Conservation (phyloP, 1,140 invertebrate genomes). For the Panulirus ornatus region DNA sequence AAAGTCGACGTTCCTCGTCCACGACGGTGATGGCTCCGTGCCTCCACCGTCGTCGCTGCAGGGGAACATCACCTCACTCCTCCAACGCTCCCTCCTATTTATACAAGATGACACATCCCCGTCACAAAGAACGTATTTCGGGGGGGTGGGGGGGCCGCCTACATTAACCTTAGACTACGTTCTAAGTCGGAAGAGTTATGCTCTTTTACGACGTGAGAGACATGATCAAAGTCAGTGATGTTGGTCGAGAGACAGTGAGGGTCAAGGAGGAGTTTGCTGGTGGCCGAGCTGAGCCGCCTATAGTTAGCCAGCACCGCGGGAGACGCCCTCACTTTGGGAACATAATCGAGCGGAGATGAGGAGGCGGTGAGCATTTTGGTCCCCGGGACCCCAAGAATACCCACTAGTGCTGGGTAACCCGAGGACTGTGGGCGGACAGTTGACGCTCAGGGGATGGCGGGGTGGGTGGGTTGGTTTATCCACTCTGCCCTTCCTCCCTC, state of each 20-base stretch:
- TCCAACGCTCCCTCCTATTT: not conserved
- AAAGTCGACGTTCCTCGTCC: not conserved
- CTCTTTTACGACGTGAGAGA: not conserved
- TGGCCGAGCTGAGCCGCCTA: not conserved
- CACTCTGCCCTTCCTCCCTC: too few species aligned
- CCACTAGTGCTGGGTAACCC: not conserved
- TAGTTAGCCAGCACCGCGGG: slow-evolving; percentile 5
- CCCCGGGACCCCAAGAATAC: not conserved
- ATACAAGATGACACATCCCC: slow-evolving; percentile 22
- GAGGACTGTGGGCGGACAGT: not conserved
- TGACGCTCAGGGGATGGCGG: too few species aligned
- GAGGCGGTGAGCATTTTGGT: slow-evolving; percentile 15
- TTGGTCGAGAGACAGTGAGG: not conserved
- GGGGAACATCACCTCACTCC: not conserved
- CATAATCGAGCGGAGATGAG: slow-evolving; percentile 11
- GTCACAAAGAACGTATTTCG: slow-evolving; percentile 30
- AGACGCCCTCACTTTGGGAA: not conserved
- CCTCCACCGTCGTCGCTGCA: not conserved
- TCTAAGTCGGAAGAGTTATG: not conserved
- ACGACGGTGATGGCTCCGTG: not conserved
- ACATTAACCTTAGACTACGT: slow-evolving; percentile 16
- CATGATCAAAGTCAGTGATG: not conserved
- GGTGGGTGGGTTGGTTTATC: too few species aligned
- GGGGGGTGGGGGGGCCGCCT: not conserved
- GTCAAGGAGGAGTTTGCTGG: not conserved